Conservation (phyloP, 2,797 vertebrate genomes). For the Diplodus puntazzo region DNA sequence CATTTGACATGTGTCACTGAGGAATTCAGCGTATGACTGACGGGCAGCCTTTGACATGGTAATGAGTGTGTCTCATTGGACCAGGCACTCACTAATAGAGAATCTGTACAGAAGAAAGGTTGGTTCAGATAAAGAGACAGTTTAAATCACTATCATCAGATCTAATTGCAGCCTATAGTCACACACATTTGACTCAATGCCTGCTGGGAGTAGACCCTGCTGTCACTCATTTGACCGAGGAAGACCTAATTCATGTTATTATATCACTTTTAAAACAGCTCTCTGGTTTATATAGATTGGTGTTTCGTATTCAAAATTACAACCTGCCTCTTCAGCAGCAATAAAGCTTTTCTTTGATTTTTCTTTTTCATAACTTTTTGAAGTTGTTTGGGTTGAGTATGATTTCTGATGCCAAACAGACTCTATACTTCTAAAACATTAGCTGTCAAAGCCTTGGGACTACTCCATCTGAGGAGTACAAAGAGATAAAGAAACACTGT, state of each 20-base stretch:
- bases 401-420: conserved; percentile 12
- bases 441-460: conserved; percentile 3
- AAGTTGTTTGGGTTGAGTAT: conserved; percentile 9
- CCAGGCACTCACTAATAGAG: conserved; percentile 19
- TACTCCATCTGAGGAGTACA: conserved; percentile 20
- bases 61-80: conserved; percentile 35
- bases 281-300: conserved; percentile 5
- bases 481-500: conserved; percentile 18
- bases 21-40: conserved; percentile 11
- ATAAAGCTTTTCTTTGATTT: not conserved
- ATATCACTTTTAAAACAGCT: conserved; percentile 8
- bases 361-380: not conserved
- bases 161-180: conserved; percentile 31
- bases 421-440: conserved; percentile 14
- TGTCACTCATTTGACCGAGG: not conserved
- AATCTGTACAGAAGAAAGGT: conserved; percentile 15
- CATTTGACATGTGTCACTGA: conserved; percentile 29
- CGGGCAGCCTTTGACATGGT: conserved; percentile 50
- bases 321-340: conserved; percentile 7
- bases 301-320: conserved; percentile 26
- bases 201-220: not conserved
- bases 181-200: not conserved
- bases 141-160: conserved; percentile 15
- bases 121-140: conserved; percentile 30
- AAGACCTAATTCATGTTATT: conserved; percentile 10